Base-by-base conservation (phyloP, 1,140 invertebrate species). In the Marisa cornuarietis region DNA sequence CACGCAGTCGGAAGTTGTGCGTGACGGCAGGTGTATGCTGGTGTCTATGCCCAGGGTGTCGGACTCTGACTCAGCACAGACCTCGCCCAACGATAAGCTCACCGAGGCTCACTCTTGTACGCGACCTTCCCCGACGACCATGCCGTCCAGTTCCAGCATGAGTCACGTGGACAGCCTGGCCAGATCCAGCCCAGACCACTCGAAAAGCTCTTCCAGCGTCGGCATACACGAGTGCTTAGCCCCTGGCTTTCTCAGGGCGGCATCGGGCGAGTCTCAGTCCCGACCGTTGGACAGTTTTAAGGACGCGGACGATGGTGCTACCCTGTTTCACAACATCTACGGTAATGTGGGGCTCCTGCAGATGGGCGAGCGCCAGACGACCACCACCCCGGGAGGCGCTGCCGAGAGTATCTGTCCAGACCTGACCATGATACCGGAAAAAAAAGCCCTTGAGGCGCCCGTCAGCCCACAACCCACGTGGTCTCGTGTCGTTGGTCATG, bases 221-320 rank as follows among this genome's bases (percentile, higher is more conserved):
- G 63, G 63, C 8, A 63, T 77, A 14, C 76, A 77, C 62, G 76
- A 77, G 51, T 77, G 76, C 20, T 63, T 77, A 10, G 76, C 76
- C 54, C 76, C 76, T 26, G 76, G 76, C 22, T 77, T 77, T 24
- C 63, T 77, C 31, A 51, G 76, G 49, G 76, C 76, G 7, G 76
- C 76, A 6, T 42, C 54, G 11, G 76, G 76, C 5, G 65, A 77
- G 26, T 31, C 58, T 31, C 76, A 77, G 26, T 5, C 42, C n/a
- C 74, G 62, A 16, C 18, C 74, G 13, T 76, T 76, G 13, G 74
- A 63, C 3, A 49, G 42, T 8, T 14, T 5, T 9, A 42, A 76
- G 51, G 74, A 65, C n/a, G 24, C 13, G 18, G 54, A 63, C 42
- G 61, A 63, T 5, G 52, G 9, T 24, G n/a, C 58, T 22, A 18